Conservation (phyloP, 2,113 vertebrate genomes). For the Bubo bubo region DNA sequence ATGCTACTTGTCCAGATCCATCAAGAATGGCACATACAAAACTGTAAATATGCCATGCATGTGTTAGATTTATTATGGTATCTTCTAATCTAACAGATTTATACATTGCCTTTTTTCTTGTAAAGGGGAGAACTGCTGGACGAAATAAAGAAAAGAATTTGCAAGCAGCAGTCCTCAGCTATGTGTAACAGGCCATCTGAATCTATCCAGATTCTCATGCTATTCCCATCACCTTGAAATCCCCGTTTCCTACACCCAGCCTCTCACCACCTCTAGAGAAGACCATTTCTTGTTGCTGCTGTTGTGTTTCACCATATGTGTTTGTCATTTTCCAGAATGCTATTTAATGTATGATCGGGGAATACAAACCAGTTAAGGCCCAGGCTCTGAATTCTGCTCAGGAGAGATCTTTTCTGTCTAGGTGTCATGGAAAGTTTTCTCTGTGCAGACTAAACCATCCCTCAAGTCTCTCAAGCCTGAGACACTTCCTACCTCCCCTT, state of each 20-base stretch:
- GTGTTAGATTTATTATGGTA: background rate
- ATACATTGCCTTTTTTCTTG: background rate
- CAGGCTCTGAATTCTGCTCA: background rate
- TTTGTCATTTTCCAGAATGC: background rate
- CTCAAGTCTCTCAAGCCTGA: conserved; percentile 4
- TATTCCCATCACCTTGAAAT: background rate
- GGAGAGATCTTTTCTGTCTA: background rate
- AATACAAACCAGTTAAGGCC: background rate
- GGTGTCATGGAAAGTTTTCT: background rate
- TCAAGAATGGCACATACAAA: background rate
- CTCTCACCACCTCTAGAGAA: background rate
- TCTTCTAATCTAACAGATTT: background rate
- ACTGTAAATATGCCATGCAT: background rate
- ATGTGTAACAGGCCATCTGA: background rate
- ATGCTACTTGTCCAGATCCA: conserved; percentile 32
- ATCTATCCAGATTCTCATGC: background rate
- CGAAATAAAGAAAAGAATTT: background rate
- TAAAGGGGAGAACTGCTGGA: background rate
- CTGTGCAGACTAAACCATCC: background rate
- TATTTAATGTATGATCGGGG: accelerated
- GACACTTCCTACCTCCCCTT: background rate
- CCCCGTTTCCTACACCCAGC: background rate
- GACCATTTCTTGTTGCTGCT: background rate
- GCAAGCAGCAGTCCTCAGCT: background rate
- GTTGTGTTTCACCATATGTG: background rate